Evolutionary conservation across 2,888 invertebrate genomes (phyloP), one percentile per base, ranked within the genome.

Genomic region (Drosophila gaucha): DNA sequence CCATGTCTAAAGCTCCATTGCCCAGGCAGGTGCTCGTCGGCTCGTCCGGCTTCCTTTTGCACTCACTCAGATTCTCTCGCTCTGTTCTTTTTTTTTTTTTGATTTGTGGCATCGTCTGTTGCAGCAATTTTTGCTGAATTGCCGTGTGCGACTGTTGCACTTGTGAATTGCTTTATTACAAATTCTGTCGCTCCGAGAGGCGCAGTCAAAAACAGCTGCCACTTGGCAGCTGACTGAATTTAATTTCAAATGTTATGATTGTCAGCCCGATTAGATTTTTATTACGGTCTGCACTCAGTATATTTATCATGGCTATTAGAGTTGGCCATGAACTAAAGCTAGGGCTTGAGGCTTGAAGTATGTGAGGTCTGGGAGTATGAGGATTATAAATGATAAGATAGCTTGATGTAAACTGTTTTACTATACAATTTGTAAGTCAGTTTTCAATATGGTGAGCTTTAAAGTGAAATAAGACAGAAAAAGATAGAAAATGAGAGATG

Each of bases 121-220:
- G 39, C 51, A 51, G 36, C 51, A 67, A 47, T 63, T 57, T 24
- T 16, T 60, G 54, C 64, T 54, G 55, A 67, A 47, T 68, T 69
- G 56, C 47, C 60, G 38, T 51, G 28, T 54, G 66, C 56, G 56
- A 54, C 52, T 71, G 71, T 71, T 71, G 71, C 71, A 71, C 71
- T 71, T 54, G 66, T 49, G 66, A 71, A 71, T 71, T 71, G 72
- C 60, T 71, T 71, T 71, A 71, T 71, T 71, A 66, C 59, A 71
- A 66, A 51, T 66, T 60, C 70, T 70, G 71, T 55, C 66, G 71
- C 57, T 46, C 41, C 41, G 36, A 18, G 49, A 49, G 69, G 38
- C 14, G 24, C 31, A 63, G 54, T 52, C 24, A 26, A 16, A 38
- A 39, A 54, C 58, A 66, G 65, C 56, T 71, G 68, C 62, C 56